phyloP scores from a whole-genome alignment of 2,888 invertebrate species.

The Drosophila anomelani region DNA sequence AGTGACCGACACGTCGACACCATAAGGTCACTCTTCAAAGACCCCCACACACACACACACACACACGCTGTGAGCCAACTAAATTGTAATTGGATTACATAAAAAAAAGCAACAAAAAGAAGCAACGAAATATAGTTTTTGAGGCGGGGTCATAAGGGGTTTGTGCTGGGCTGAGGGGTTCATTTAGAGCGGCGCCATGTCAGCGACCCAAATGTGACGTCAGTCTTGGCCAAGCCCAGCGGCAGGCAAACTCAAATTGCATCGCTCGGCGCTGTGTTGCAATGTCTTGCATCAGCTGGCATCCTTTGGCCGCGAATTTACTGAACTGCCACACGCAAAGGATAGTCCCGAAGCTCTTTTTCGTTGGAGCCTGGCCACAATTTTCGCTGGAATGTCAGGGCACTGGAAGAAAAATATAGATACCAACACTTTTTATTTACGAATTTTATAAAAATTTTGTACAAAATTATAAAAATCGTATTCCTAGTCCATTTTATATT shows the following conservation, averaged over 20 bases:
- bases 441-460: not conserved
- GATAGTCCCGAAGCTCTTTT: not conserved
- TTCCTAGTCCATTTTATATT: too few species aligned
- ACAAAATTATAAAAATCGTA: not conserved
- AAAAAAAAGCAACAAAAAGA: conserved; percentile 15
- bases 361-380: not conserved
- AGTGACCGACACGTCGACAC: conserved; percentile 5
- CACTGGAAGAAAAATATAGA: conserved; percentile 6
- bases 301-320: conserved; percentile 14
- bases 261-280: conserved; percentile 15
- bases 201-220: conserved; percentile 45
- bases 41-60: not conserved
- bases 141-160: conserved; percentile 8
- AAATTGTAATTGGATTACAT: conserved; percentile 52
- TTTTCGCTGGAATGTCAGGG: not conserved
- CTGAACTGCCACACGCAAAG: conserved; percentile 19
- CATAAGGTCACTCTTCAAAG: conserved; percentile 22
- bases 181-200: conserved; percentile 34
- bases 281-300: conserved; percentile 35
- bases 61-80: not conserved
- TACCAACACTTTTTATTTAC: not conserved
- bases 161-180: conserved; percentile 2
- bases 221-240: conserved; percentile 24
- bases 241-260: conserved; percentile 27
- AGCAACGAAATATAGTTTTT: conserved; percentile 14